phyloP scores from a whole-genome alignment of 2,888 invertebrate species.

The Macrosiphum euphorbiae region DNA sequence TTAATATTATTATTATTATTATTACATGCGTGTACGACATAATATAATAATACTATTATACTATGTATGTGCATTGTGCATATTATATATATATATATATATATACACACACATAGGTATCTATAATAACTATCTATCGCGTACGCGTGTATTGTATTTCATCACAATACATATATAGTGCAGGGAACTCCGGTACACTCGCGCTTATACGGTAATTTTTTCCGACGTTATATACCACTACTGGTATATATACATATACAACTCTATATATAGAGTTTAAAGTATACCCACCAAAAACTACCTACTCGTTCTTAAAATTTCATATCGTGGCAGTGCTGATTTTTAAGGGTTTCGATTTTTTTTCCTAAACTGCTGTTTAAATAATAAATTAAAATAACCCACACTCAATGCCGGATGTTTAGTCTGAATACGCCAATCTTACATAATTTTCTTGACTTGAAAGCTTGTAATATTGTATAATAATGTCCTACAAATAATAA shows the following conservation, averaged over 20 bases:
- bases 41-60: slow-evolving; percentile 12
- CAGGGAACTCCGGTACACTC: not conserved
- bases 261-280: not conserved
- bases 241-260: too few relatives aligned
- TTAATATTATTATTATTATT: slow-evolving; percentile 20
- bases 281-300: not conserved
- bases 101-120: too few relatives aligned
- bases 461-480: not conserved
- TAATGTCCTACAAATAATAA: not conserved
- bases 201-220: not conserved
- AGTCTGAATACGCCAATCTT: too few relatives aligned
- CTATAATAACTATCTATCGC: not conserved
- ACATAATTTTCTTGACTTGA: not conserved
- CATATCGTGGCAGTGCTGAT: not conserved
- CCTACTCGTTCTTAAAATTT: not conserved
- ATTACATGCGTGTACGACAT: not conserved
- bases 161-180: not conserved
- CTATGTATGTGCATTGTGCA: not conserved
- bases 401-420: not conserved
- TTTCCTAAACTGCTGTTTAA: not conserved
- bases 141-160: not conserved
- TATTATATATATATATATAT: not conserved
- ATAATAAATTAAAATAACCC: too few relatives aligned
- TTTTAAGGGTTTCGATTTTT: not conserved
- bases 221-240: not conserved